phyloP scores from a whole-genome alignment of 2,797 vertebrate species.

The Mycteria americana region DNA sequence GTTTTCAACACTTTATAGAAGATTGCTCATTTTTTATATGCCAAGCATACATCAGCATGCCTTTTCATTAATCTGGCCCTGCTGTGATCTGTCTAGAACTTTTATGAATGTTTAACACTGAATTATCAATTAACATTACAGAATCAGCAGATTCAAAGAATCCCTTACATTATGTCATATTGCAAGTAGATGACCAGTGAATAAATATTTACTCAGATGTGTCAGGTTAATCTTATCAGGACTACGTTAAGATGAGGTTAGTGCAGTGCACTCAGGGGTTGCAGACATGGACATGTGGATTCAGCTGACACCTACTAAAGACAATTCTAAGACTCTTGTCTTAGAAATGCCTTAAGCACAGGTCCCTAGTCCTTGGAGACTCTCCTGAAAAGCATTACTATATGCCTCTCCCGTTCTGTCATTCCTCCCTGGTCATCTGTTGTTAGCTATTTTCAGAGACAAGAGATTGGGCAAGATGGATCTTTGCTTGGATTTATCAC shows the following conservation, averaged over 20 bases:
- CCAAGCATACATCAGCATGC: not conserved
- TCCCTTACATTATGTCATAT: not conserved
- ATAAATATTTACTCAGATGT: not conserved
- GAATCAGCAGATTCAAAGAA: not conserved
- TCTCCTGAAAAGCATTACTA: not conserved
- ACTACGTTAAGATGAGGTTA: not conserved
- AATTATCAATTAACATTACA: not conserved
- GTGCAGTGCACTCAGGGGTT: not conserved
- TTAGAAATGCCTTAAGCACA: not conserved
- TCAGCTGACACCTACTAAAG: not conserved
- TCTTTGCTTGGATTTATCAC: not conserved
- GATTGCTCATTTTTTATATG: not conserved
- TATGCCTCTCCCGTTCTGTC: not conserved
- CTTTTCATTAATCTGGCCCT: not conserved
- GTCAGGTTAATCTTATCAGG: not conserved
- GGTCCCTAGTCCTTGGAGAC: not conserved
- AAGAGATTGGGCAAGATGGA: not conserved
- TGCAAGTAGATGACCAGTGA: not conserved
- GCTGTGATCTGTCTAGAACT: not conserved
- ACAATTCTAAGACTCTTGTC: not conserved
- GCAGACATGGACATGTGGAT: not conserved
- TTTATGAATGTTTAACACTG: not conserved
- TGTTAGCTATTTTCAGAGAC: not conserved
- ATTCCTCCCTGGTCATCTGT: not conserved
- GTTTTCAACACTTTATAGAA: not conserved